phyloP scores from a whole-genome alignment of 2,113 vertebrate species.

The Eretmochelys imbricata region DNA sequence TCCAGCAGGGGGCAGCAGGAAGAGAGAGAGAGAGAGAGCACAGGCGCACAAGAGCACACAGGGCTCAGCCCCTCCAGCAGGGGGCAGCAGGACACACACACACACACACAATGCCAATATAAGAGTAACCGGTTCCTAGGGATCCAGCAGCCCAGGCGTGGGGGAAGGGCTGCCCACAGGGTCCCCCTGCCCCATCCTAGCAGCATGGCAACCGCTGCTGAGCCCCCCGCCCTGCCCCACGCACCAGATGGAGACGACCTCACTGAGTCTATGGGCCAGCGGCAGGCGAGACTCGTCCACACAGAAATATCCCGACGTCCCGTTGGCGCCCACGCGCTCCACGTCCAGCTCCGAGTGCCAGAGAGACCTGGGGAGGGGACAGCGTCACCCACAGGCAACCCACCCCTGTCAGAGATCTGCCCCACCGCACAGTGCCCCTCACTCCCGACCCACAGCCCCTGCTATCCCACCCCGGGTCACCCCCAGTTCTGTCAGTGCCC shows the following conservation, averaged over 20 bases:
- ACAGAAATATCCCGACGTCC: conserved; percentile 87
- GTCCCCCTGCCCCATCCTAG: not conserved
- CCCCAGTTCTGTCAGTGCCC: not conserved
- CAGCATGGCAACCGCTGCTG: too few relatives aligned
- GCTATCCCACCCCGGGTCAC: not conserved
- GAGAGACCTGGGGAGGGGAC: conserved; percentile 77
- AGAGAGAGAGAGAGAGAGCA: too few relatives aligned
- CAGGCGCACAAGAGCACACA: too few relatives aligned
- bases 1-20: too few relatives aligned
- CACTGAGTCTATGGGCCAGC: conserved; percentile 84
- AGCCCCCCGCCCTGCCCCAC: not conserved
- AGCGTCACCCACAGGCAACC: not conserved
- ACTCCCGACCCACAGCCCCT: not conserved
- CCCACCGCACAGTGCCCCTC: not conserved
- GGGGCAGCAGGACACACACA: not conserved
- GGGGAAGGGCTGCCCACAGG: not conserved
- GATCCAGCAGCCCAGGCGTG: not conserved
- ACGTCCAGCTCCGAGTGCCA: conserved; percentile 81
- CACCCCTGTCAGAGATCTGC: not conserved
- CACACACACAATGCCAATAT: not conserved
- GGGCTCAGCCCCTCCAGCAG: too few relatives aligned
- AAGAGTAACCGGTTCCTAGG: not conserved
- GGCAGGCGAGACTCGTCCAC: conserved; percentile 83
- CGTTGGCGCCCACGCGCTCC: conserved; percentile 75
- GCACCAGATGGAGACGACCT: conserved; percentile 89